Base-by-base conservation (phyloP, 2,888 invertebrate genomes). In the Bruchidius siliquastri region DNA sequence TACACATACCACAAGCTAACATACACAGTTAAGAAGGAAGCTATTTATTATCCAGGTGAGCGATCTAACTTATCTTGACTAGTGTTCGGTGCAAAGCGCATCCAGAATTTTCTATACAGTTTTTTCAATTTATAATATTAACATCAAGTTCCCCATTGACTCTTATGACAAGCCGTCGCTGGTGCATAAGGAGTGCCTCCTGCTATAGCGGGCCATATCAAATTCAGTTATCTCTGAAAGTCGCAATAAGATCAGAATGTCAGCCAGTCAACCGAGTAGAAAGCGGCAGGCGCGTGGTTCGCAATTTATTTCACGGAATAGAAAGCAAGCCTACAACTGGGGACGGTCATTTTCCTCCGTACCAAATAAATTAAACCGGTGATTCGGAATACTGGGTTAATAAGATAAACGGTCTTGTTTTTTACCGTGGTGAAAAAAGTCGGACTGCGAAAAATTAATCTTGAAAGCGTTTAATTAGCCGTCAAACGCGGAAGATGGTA, bases 1-100 rank as follows among this genome's bases (percentile, higher is more conserved):
- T 93, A 74, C 88, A 88, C 79, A 88, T 93, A 76, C 90, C 90
- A 0, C 88, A 89, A 78, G 90, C n/a, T 92, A 71, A 91, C 92
- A 84, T 92, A 91, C 82, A 89, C 90, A 20, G 88, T 88, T 69
- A 89, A 88, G 78, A 89, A 88, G 80, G 90, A 90, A 78, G 90
- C 90, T 72, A 85, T 90, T 69, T 92, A 91, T 84, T 89, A 90
- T 81, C 89, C 89, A 75, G 89, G 89, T 89, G 83, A 71, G 8
- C 30, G 8, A n/a, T n/a, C 30, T 30, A 30, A 30, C 8, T 30
- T 30, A 30, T 8, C 30, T 30, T 30, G 8, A 30, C n/a, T n/a
- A n/a, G n/a, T n/a, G n/a, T n/a, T n/a, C n/a, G n/a, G n/a, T n/a
- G n/a, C n/a, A n/a, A n/a, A n/a, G n/a, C n/a, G n/a, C n/a, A n/a